These are phyloP conservation scores for Hippocampus abdominalis DNA, from an alignment of 2,113 vertebrate genomes.

Conservation along the genomic window DNA sequence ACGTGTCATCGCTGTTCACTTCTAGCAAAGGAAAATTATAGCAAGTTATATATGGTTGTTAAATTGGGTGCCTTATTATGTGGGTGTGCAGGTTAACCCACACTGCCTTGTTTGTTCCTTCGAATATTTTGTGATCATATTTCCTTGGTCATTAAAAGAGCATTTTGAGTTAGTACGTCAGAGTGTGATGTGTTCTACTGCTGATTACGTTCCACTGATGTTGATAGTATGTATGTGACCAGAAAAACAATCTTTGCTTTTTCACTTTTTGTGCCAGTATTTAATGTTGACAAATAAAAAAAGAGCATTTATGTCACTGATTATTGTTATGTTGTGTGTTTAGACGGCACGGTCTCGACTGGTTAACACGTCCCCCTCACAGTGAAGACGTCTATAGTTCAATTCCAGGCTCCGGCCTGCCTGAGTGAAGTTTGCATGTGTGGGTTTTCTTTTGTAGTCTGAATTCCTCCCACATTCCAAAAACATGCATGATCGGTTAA, in stretches of 20 bases:
- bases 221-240: background rate
- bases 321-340: background rate
- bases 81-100: slow-evolving; percentile 1
- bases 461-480: too few species aligned
- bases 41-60: background rate
- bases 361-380: too few species aligned
- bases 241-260: background rate
- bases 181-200: background rate
- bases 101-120: slow-evolving; percentile 1
- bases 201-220: background rate
- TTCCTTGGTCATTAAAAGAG: background rate
- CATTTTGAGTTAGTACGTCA: background rate
- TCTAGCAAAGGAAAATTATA: background rate
- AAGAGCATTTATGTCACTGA: background rate
- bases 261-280: slow-evolving; percentile 1
- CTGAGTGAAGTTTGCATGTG: too few species aligned
- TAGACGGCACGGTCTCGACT: too few species aligned
- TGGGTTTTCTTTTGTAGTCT: too few species aligned
- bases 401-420: too few species aligned
- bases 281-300: slow-evolving; percentile 1
- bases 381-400: too few species aligned
- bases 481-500: too few species aligned
- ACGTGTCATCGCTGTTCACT: background rate
- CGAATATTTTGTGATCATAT: background rate
- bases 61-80: background rate